Evolutionary conservation across 2,113 vertebrate genomes (phyloP).

Genomic region (Cyprichromis sp.): DNA sequence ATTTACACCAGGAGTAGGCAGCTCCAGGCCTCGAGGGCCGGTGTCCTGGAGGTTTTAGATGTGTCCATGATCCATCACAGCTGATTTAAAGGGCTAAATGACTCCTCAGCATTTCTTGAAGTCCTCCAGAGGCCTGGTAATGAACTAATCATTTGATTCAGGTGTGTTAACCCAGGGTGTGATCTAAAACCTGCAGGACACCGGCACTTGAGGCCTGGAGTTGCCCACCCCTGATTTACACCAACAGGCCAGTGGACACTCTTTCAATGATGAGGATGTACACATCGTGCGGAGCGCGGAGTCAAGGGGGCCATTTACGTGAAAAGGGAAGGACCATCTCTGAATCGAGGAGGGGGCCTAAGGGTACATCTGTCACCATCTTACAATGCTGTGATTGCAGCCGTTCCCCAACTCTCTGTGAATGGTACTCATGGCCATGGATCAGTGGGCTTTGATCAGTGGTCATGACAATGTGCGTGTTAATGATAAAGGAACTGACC

Average conservation of each 20-base stretch:
- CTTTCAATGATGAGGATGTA: neutral
- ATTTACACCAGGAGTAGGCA: neutral
- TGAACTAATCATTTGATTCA: too few species aligned
- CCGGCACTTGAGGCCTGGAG: too few species aligned
- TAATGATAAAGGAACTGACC: neutral
- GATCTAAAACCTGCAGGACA: too few species aligned
- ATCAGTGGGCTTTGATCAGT: neutral
- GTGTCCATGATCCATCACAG: too few species aligned
- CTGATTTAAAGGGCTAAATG: too few species aligned
- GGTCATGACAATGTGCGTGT: neutral
- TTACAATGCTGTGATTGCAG: neutral
- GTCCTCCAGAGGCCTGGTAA: too few species aligned
- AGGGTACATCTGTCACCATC: neutral
- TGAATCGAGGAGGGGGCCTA: neutral
- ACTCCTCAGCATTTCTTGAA: too few species aligned
- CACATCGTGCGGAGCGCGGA: accelerated
- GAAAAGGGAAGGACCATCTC: neutral
- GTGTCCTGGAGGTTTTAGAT: too few species aligned
- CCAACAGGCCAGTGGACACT: neutral
- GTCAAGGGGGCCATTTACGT: neutral
- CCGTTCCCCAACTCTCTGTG: neutral
- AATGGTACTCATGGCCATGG: accelerated
- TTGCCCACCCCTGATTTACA: neutral
- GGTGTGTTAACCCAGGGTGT: accelerated
- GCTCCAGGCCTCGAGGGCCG: too few species aligned